Evolutionary conservation across 2,113 vertebrate species (phyloP).

Genomic region (Scatophagus argus): DNA sequence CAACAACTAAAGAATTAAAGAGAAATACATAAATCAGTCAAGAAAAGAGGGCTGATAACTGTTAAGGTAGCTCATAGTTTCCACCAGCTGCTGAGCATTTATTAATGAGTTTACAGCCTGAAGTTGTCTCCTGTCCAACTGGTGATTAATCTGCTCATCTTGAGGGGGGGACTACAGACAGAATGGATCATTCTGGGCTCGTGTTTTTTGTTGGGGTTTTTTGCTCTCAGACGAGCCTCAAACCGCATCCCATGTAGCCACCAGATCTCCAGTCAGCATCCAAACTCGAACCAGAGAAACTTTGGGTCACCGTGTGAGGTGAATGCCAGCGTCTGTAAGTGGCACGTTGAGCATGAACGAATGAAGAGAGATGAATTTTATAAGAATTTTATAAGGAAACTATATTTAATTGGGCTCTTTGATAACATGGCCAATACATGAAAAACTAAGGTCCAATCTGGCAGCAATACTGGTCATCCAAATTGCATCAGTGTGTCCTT

Average conservation of each 20-base stretch:
- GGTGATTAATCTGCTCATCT: constrained; percentile 66
- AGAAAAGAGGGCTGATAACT: constrained; percentile 18
- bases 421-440: neutral
- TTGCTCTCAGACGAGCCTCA: constrained; percentile 21
- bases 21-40: constrained; percentile 24
- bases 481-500: no score
- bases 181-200: constrained; percentile 46
- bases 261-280: constrained; percentile 36
- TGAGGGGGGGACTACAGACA: constrained; percentile 12
- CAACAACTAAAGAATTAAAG: neutral
- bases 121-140: constrained; percentile 36
- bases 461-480: no score
- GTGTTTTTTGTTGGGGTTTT: constrained; percentile 40
- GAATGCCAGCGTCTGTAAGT: neutral
- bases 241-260: constrained; percentile 41
- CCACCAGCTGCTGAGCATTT: constrained; percentile 26
- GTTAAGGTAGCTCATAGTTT: constrained; percentile 27
- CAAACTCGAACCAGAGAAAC: constrained; percentile 4
- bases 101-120: constrained; percentile 60
- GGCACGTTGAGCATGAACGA: neutral
- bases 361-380: neutral
- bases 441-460: no score
- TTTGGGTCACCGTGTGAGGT: neutral
- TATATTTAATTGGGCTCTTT: neutral
- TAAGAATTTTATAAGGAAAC: neutral